These are phyloP conservation scores for Taurulus bubalis DNA, from an alignment of 2,113 vertebrate species.

Conservation along the genomic window DNA sequence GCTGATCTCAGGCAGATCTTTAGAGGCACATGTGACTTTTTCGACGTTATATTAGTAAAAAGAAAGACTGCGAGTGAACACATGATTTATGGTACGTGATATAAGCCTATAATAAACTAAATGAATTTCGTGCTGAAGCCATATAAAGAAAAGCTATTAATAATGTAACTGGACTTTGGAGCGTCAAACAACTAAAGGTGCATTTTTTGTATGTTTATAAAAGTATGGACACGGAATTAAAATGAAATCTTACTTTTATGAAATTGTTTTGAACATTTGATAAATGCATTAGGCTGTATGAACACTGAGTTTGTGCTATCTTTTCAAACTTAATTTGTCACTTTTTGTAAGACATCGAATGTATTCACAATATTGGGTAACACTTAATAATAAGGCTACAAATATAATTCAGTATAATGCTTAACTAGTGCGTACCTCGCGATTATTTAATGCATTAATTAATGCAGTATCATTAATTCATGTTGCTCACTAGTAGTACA, in stretches of 20 bases:
- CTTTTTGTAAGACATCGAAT: not conserved
- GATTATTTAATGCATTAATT: not conserved
- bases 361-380: not conserved
- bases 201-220: not conserved
- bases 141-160: not conserved
- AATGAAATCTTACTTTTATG: not conserved
- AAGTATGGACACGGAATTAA: not conserved
- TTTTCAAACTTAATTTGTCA: not conserved
- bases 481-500: not conserved
- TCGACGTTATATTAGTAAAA: not conserved
- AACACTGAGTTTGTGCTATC: not conserved
- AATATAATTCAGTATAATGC: not conserved
- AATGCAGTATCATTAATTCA: not conserved
- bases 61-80: not conserved
- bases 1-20: not conserved
- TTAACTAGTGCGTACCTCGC: not conserved
- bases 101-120: not conserved
- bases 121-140: not conserved
- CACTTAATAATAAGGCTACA: not conserved
- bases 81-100: not conserved
- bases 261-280: not conserved
- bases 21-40: not conserved
- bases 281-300: not conserved
- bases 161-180: no score
- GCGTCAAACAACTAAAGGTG: not conserved